These are phyloP conservation scores for Ryuthela nishihirai DNA, from an alignment of 2,888 invertebrate genomes.

Conservation along the genomic window DNA sequence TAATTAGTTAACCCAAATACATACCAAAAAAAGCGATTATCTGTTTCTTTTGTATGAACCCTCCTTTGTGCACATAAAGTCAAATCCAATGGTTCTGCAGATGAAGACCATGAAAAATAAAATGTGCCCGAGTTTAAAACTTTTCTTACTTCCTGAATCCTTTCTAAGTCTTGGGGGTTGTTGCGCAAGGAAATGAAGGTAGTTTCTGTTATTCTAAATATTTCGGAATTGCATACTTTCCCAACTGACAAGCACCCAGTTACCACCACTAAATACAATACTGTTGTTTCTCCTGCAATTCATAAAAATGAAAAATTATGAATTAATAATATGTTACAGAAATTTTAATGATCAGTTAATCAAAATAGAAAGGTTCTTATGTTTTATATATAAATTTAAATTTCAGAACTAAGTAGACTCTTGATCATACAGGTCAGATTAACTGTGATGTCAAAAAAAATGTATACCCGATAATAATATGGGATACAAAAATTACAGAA, in stretches of 20 bases:
- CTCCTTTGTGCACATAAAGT: constrained; percentile 90
- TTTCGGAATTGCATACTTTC: constrained; percentile 89
- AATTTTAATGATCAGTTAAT: neutral
- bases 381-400: neutral
- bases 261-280: constrained; percentile 85
- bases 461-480: neutral
- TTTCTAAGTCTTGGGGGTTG: constrained; percentile 50
- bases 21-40: constrained; percentile 95
- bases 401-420: too few species aligned
- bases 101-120: constrained; percentile 83
- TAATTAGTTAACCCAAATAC: constrained; percentile 34
- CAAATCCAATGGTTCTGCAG: constrained; percentile 69
- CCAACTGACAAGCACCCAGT: constrained; percentile 96
- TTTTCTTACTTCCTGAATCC: constrained; percentile 50
- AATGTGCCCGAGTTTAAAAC: constrained; percentile 96
- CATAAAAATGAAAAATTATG: constrained; percentile 12
- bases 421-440: too few species aligned
- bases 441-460: too few species aligned
- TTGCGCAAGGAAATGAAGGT: constrained; percentile 73
- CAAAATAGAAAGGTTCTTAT: neutral
- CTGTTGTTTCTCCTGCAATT: constrained; percentile 48
- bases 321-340: constrained; percentile 4
- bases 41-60: constrained; percentile 72
- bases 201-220: constrained; percentile 90
- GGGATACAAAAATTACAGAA: constrained; percentile 12